Evolutionary conservation across 2,113 vertebrate genomes (phyloP).

Genomic region (Lota lota): DNA sequence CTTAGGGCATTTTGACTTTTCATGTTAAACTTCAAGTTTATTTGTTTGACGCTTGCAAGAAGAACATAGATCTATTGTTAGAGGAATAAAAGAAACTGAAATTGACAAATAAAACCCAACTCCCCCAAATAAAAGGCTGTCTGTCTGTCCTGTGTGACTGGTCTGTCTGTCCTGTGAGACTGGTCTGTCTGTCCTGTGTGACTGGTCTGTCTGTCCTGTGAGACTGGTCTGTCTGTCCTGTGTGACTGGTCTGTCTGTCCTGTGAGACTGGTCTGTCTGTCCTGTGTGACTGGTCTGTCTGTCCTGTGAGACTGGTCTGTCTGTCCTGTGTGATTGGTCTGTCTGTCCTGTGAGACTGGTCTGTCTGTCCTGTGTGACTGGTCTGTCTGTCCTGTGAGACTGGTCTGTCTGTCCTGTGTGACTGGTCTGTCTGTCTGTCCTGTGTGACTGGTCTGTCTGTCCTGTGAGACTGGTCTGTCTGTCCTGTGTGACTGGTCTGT

Average conservation of each 20-base stretch:
- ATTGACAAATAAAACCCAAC: slow-evolving; percentile 22
- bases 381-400: background rate
- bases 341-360: no score
- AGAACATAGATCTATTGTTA: background rate
- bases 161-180: background rate
- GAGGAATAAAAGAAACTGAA: background rate
- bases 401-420: no score
- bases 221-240: slow-evolving; percentile 2
- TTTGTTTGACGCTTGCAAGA: background rate
- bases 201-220: background rate
- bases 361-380: no score
- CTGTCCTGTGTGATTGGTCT: background rate
- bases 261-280: background rate
- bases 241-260: background rate
- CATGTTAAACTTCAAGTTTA: background rate
- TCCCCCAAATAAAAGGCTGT: background rate
- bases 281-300: no score
- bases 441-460: no score
- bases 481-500: no score
- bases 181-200: no score
- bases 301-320: no score
- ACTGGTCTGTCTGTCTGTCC: no score
- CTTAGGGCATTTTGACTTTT: no score
- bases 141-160: no score
- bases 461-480: background rate